Conservation (phyloP, 2,797 vertebrate species). For the Valencia hispanica region DNA sequence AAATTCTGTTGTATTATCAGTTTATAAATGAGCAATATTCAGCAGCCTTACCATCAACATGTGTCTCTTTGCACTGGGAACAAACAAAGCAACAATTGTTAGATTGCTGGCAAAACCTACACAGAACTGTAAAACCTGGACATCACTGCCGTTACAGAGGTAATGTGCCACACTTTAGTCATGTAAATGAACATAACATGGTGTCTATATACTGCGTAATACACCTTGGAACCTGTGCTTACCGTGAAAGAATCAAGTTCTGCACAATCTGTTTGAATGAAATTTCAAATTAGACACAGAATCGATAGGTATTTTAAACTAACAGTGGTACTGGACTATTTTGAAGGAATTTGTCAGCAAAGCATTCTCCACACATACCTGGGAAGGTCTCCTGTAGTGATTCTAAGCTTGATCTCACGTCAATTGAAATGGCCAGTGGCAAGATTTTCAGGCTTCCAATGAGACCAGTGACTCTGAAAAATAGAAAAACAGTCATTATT, state of each 20-base stretch:
- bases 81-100: slow-evolving; percentile 25
- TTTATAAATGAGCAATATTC: not conserved
- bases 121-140: not conserved
- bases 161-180: not conserved
- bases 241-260: slow-evolving; percentile 27
- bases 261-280: slow-evolving; percentile 42
- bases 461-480: slow-evolving; percentile 41
- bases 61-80: slow-evolving; percentile 39
- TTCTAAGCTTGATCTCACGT: slow-evolving; percentile 32
- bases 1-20: not conserved
- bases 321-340: not conserved
- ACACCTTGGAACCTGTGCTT: not conserved
- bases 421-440: not conserved
- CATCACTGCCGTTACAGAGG: not conserved
- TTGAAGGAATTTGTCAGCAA: not conserved
- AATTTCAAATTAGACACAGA: not conserved
- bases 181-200: not conserved
- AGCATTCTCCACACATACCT: slow-evolving; percentile 20
- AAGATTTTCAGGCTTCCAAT: slow-evolving; percentile 36
- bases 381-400: slow-evolving; percentile 36
- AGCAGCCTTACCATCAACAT: slow-evolving; percentile 38
- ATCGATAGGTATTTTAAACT: slow-evolving; percentile 2
- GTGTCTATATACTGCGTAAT: not conserved
- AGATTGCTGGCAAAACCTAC: not conserved
- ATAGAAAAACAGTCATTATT: not conserved